Base-by-base conservation (phyloP, 2,113 vertebrate genomes). In the Nycticebus coucang region DNA sequence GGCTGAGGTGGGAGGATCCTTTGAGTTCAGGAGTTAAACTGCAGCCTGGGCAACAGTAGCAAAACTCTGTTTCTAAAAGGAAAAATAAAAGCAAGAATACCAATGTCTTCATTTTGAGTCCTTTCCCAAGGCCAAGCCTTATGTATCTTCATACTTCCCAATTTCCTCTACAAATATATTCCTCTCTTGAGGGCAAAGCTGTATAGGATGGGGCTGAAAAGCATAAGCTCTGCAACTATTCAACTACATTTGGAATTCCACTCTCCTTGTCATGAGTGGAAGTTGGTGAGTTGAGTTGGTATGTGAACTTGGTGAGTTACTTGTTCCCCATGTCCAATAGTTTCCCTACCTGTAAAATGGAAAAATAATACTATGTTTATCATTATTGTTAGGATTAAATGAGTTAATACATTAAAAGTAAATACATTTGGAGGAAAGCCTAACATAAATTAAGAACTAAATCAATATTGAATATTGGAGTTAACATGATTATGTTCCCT, bases 381-480 rank as follows among this genome's bases (percentile, higher is more conserved):
- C 33, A 62, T 62, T 22, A 2, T 22, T 45, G 33, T 75, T 11
- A 87, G 33, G 37, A 71, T 78, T 94, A 82, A 69, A 21, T 64
- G 71, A 55, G 11, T 59, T 68, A 86, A 50, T 41, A 41, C 18
- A 45, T 68, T 74, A 60, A 64, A 85, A 55, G 24, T 41, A 50
- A 50, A 50, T 9, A 50, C 45, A 55, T 33, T 37, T 82, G 24
- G 35, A 94, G 14, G 35, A 88, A 24, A 94, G 24, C 15, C 28
- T 71, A 24, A 64, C 28, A 93, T 10, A 91, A 87, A 72, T 64
- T 55, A 82, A 45, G 5, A 78, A 24, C 41, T 82, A 69, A 69
- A 13, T 57, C 77, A 92, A 81, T 77, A 81, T 93, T 93, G 72
- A 57, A 33, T 79, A 72, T 92, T 57, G 28, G 30, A 68, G 69